Base-by-base conservation (phyloP, 2,888 invertebrate genomes). In the Listrodromus nycthemerus region DNA sequence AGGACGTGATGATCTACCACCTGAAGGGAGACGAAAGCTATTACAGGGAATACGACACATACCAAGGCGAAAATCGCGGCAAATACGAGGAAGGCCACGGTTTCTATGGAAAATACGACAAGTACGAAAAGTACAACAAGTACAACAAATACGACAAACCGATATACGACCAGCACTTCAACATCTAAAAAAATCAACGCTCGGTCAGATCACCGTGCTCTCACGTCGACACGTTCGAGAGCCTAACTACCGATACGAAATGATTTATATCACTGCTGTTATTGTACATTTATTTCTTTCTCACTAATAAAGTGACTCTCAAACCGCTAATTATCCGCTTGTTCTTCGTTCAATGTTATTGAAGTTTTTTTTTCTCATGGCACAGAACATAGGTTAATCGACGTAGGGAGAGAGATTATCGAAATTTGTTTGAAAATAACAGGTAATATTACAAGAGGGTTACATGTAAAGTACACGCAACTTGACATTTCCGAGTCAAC, bases 1-100 rank as follows among this genome's bases (percentile, higher is more conserved):
- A 95, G 92, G 95, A 96, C 89, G 95, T 95, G 5, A 83, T 89
- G 67, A 94, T 96, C 88, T 95, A 94, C 92, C 94, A 95, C 90
- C 92, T 94, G 82, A 94, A 94, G 50, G 93, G 94, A 19, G 79
- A 83, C 10, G 83, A 83, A 37, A 80, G 80, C 13, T 76, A 70
- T 41, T 81, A 81, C 81, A 81, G 27, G 74, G 58, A 48, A 13
- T 13, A 13, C 13, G 65, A 79, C 75, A 24, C 66, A 52, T 8
- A 48, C 52, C 63, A 8, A 7, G 58, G 76, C n/a, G 66, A 74
- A 3, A 83, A 82, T 66, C 73, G 69, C 50, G 82, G 81, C 1
- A 77, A 86, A 19, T 79, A 80, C 79, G 37, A 45, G 16, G 63
- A 78, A 33, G 52, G 69, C 63, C 69, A 84, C 4, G 50, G 50